These are phyloP conservation scores for Hypotaenidia okinawae DNA, from an alignment of 2,797 vertebrate species.

Conservation along the genomic window DNA sequence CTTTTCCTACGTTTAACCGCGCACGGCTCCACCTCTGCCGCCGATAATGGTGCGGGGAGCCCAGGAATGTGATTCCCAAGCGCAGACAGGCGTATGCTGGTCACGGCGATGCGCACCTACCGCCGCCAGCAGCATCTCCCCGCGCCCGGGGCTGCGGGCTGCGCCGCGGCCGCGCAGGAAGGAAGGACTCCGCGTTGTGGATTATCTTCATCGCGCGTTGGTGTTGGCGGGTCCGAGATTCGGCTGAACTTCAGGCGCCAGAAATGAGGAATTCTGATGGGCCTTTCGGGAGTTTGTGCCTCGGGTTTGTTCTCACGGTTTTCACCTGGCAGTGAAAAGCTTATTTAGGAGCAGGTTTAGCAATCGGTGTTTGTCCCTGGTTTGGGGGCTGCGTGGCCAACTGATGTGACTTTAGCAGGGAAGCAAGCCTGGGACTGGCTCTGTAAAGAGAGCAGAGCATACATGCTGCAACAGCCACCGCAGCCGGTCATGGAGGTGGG, in stretches of 20 bases:
- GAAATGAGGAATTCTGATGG: background rate
- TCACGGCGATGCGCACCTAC: background rate
- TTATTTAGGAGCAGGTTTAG: background rate
- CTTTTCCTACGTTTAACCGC: rapidly evolving
- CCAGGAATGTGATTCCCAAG: background rate
- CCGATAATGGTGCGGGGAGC: background rate
- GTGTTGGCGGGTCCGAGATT: too few species aligned
- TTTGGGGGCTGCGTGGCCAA: background rate
- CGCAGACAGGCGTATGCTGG: background rate
- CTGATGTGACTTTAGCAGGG: background rate
- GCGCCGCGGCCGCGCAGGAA: background rate
- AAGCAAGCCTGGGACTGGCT: background rate
- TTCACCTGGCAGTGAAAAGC: background rate
- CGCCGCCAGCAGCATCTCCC: background rate
- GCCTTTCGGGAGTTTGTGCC: background rate
- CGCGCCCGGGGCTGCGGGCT: background rate
- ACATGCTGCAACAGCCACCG: rapidly evolving
- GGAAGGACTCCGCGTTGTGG: too few species aligned
- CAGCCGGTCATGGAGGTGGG: rapidly evolving
- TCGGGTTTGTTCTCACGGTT: background rate
- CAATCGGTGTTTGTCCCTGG: rapidly evolving
- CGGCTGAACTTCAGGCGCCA: background rate
- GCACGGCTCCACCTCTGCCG: background rate
- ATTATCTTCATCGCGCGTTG: rapidly evolving
- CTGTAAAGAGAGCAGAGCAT: background rate